These are phyloP conservation scores for Stercorarius parasiticus DNA, from an alignment of 2,113 vertebrate species.

Conservation along the genomic window DNA sequence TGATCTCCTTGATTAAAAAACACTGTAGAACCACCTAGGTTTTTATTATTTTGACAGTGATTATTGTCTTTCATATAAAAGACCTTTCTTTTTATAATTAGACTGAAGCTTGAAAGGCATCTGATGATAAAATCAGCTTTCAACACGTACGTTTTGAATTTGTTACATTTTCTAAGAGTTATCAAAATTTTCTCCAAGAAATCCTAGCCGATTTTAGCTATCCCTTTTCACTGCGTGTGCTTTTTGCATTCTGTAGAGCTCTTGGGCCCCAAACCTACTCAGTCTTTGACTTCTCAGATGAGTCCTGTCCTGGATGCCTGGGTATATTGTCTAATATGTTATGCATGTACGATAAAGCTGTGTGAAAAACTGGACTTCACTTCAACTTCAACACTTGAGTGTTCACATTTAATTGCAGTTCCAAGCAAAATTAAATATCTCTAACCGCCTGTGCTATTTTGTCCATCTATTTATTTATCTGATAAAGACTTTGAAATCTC, in stretches of 20 bases:
- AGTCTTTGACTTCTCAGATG: not conserved
- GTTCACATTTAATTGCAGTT: not conserved
- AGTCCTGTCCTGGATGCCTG: not conserved
- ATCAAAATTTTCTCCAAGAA: not conserved
- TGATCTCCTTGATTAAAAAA: not conserved
- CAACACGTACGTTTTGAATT: not conserved
- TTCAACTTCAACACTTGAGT: not conserved
- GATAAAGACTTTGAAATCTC: not conserved
- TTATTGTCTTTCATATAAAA: not conserved
- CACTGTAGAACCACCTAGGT: not conserved
- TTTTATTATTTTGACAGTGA: not conserved
- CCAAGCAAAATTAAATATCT: not conserved
- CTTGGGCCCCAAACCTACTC: not conserved
- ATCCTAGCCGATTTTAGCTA: not conserved
- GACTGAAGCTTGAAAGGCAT: not conserved
- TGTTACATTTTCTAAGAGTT: not conserved
- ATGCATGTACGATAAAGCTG: not conserved
- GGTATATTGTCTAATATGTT: not conserved
- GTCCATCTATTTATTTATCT: not conserved
- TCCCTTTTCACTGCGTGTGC: not conserved
- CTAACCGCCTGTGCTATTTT: not conserved
- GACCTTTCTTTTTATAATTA: not conserved
- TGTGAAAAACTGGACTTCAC: not conserved
- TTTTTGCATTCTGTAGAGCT: not conserved
- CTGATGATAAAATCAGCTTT: not conserved